Base-by-base conservation (phyloP, 2,797 vertebrate genomes). In the Lemur catta region DNA sequence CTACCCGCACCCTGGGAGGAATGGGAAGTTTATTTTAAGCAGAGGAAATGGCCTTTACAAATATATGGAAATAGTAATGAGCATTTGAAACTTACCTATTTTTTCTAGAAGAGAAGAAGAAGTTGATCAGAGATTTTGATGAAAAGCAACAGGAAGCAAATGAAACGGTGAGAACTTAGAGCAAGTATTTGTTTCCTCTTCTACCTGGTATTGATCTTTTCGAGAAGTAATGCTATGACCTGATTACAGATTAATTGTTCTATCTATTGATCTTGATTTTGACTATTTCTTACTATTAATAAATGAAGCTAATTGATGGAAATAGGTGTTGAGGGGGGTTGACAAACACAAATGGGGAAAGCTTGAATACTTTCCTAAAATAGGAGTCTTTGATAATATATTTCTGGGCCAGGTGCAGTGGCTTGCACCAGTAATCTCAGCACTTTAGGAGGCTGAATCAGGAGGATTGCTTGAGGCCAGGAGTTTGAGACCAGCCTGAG, bases 91-190 rank as follows among this genome's bases (percentile, higher is more conserved):
- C 35, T 4, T 48, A 35, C 41, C 38, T 94, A 0, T 97, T 67
- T 98, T 98, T 98, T 97, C 15, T 98, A 99, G 99, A 99, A 97
- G 99, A 99, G 97, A 99, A 99, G 98, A 99, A 99, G 98, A 99
- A 99, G 95, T 85, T 99, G 94, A 97, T 99, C 94, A 98, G 99
- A 97, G 98, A 98, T 86, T 99, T 99, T 57, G 99, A 99, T 97
- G 99, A 99, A 98, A 99, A 99, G 55, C 98, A 99, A 10, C 99
- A 99, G 55, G 99, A 99, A 97, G 99, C 99, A 94, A 99, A 99
- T 88, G 99, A 99, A 99, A 98, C 99, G 98, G 99, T 99, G 98
- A 99, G 98, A 46, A 91, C 7, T 50, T 18, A 61, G 35, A 75
- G 4, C 55, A 93, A 79, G 41, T 61, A 7, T 65, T 95, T 93